These are phyloP conservation scores for Melinopterus prodromus DNA, from an alignment of 2,888 invertebrate species.

Conservation along the genomic window DNA sequence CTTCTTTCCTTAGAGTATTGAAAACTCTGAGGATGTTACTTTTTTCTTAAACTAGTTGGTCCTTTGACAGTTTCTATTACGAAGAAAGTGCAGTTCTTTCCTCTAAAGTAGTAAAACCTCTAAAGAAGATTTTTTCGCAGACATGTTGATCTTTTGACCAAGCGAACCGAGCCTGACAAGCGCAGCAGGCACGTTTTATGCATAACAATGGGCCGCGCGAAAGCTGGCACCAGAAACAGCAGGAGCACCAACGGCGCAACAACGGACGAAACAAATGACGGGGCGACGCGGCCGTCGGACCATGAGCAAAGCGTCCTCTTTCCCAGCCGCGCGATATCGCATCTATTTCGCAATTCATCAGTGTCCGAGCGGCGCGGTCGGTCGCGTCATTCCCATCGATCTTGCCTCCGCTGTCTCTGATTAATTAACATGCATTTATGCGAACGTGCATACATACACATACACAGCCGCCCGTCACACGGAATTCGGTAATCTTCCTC, in stretches of 20 bases:
- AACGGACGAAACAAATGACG: slow-evolving; percentile 22
- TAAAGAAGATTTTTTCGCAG: no score
- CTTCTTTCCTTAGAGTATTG: no score
- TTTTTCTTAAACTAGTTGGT: no score
- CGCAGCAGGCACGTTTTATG: slow-evolving; percentile 8
- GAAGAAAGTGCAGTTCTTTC: no score
- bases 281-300: neutral
- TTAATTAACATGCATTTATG: slow-evolving; percentile 43
- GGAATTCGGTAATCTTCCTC: slow-evolving; percentile 18
- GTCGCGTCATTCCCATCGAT: slow-evolving; percentile 17
- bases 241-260: neutral
- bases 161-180: neutral
- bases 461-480: neutral
- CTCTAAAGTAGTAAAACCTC: no score
- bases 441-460: neutral
- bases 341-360: slow-evolving; percentile 38
- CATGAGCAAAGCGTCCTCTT: neutral
- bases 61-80: no score
- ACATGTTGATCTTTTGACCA: neutral
- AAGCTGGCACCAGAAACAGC: neutral
- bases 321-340: slow-evolving; percentile 29
- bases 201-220: neutral
- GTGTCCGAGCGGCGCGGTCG: slow-evolving; percentile 35
- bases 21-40: no score
- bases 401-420: slow-evolving; percentile 32